Percentiles rank a stretch among this genome's conserved stretches.
Conservation (phyloP, 2,888 invertebrate genomes). For the Brachycybe producta region DNA sequence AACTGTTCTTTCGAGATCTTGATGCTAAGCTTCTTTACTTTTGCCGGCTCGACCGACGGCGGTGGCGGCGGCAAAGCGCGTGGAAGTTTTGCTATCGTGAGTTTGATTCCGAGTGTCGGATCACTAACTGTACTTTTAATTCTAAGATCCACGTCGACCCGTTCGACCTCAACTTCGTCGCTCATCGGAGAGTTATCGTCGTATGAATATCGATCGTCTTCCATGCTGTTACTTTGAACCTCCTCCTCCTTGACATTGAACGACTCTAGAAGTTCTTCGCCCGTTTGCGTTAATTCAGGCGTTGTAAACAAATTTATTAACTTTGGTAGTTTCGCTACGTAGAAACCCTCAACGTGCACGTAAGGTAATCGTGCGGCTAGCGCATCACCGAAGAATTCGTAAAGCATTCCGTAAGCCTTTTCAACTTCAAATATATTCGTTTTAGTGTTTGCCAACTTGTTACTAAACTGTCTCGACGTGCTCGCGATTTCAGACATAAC, state of each 20-base stretch:
- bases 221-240: constrained; percentile 23
- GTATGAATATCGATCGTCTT: constrained; percentile 21
- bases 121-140: constrained; percentile 30
- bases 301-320: constrained; percentile 24
- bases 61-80: constrained; percentile 1
- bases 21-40: constrained; percentile 18
- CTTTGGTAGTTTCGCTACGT: constrained; percentile 24
- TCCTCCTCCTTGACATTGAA: constrained; percentile 23
- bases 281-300: constrained; percentile 25
- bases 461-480: too few relatives aligned
- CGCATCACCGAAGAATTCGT: constrained; percentile 33
- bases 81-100: constrained; percentile 30
- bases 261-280: constrained; percentile 28
- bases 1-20: constrained; percentile 19
- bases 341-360: constrained; percentile 24
- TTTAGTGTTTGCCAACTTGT: not conserved
- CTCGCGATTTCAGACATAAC: too few relatives aligned
- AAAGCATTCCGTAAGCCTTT: constrained; percentile 28
- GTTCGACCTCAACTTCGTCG: constrained; percentile 19
- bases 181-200: constrained; percentile 23
- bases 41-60: not conserved
- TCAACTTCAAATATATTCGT: not conserved
- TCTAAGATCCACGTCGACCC: constrained; percentile 23
- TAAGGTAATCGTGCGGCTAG: constrained; percentile 28
- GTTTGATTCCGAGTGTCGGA: constrained; percentile 32